phyloP scores from a whole-genome alignment of 2,797 vertebrate genomes.

The Setipinna tenuifilis region DNA sequence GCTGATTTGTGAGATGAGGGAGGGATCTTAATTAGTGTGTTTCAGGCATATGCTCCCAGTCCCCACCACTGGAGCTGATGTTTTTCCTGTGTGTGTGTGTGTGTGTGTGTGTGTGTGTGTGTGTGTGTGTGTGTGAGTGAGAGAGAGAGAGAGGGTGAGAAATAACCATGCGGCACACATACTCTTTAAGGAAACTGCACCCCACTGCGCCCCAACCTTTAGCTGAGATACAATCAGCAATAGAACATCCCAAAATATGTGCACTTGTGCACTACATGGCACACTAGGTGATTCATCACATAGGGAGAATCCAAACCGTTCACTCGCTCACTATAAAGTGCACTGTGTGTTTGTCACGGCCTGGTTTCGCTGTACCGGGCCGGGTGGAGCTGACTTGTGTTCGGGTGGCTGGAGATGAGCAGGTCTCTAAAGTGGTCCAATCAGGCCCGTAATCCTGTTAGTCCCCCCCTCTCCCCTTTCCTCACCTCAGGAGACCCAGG shows the following conservation, averaged over 20 bases:
- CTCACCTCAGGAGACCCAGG: too few relatives aligned
- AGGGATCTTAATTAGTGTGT: constrained; percentile 4
- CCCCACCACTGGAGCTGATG: constrained; percentile 21
- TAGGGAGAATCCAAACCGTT: too few relatives aligned
- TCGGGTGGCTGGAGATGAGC: constrained; percentile 38
- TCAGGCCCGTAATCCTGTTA: constrained; percentile 56
- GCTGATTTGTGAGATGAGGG: background rate
- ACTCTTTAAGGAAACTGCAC: too few relatives aligned
- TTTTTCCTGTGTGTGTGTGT: constrained; percentile 45
- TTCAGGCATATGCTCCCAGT: constrained; percentile 46
- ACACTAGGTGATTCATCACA: too few relatives aligned
- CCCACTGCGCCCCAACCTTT: too few relatives aligned
- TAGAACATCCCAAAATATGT: too few relatives aligned
- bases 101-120: constrained; percentile 34
- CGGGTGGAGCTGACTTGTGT: too few relatives aligned
- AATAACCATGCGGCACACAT: background rate
- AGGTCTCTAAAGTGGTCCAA: constrained; percentile 51
- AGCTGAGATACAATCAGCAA: too few relatives aligned
- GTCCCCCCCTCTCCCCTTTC: background rate
- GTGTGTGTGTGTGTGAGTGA: constrained; percentile 33
- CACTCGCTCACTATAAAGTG: too few relatives aligned
- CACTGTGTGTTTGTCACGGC: too few relatives aligned
- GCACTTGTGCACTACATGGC: too few relatives aligned
- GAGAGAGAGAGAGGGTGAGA: constrained; percentile 29
- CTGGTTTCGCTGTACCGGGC: too few relatives aligned